Base-by-base conservation (phyloP, 2,888 invertebrate species). In the Rhingia rostrata region DNA sequence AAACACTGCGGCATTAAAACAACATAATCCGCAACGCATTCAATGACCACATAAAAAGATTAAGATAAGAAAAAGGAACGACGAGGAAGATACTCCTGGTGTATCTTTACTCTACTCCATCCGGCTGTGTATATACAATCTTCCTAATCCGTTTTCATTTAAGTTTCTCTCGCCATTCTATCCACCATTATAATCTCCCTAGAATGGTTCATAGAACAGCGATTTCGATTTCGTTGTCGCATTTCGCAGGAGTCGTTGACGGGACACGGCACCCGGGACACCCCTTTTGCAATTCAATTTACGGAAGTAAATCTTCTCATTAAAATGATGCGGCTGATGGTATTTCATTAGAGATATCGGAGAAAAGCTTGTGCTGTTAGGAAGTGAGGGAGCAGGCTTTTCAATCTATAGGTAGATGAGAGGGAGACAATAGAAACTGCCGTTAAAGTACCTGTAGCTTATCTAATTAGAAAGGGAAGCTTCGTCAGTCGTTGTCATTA, bases 31-130 rank as follows among this genome's bases (percentile, higher is more conserved):
- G 30, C 33, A 66, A 60, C 33, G 47, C 56, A 51, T 78, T 78
- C 69, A 70, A 58, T 70, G 78, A 70, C 63, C 78, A 41, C 64
- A 79, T 79, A 72, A 73, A 79, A 41, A 72, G 72, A 64, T 72
- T 60, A 45, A 53, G 66, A 79, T 79, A 73, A 53, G 66, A 61
- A 79, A 66, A 45, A 35, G 43, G 9, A 58, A 9, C 37, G 33
- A 33, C 45, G 7, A 49, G n/a, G 10, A 6, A 51, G 32, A 32
- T 10, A 47, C 54, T 45, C 10, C 12, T 51, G 37, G 35, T 64
- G n/a, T 39, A 32, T 32, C 22, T 56, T 14, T 45, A 22, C 35
- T 45, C 33, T 30, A 37, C 12, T 63, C 32, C 58, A 30, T 58
- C 35, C 43, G 22, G 45, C 7, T 37, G 35, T 4, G 32, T 32